Conservation (phyloP, 2,888 invertebrate species). For the Phalera bucephala region DNA sequence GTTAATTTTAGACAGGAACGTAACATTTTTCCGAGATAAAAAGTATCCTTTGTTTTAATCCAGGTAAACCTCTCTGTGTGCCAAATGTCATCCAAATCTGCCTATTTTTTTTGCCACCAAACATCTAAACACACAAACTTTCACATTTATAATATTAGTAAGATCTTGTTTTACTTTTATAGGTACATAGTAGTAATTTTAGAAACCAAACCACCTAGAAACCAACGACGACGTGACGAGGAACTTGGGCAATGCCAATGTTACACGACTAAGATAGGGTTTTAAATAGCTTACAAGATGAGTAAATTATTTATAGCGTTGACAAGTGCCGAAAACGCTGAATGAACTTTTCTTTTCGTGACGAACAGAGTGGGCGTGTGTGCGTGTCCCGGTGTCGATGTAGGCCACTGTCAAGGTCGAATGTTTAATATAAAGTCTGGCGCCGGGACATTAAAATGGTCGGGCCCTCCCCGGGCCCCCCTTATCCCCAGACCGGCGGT, state of each 20-base stretch:
- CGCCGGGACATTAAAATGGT: conserved; percentile 82
- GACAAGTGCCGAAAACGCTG: conserved; percentile 68
- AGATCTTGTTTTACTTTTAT: too few relatives aligned
- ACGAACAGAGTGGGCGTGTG: conserved; percentile 74
- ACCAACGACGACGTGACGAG: conserved; percentile 30
- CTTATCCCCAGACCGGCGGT: conserved; percentile 67
- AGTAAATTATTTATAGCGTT: conserved; percentile 71
- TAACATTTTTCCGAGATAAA: too few relatives aligned
- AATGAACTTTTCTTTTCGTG: conserved; percentile 80
- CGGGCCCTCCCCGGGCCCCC: conserved; percentile 76
- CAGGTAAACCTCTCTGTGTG: too few relatives aligned
- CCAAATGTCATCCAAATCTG: too few relatives aligned
- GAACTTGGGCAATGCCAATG: conserved; percentile 46
- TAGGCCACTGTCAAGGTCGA: conserved; percentile 83
- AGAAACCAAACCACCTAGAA: not conserved
- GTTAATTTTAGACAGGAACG: too few relatives aligned
- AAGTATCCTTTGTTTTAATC: too few relatives aligned
- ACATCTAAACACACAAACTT: too few relatives aligned
- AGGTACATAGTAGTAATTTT: too few relatives aligned
- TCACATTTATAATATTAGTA: too few relatives aligned
- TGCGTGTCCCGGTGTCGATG: conserved; percentile 80
- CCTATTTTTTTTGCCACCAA: too few relatives aligned
- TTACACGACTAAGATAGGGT: conserved; percentile 47
- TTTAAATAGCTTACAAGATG: conserved; percentile 56
- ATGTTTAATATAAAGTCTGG: conserved; percentile 84